phyloP scores from a whole-genome alignment of 2,888 invertebrate species.

The Leptogaster cylindrica region DNA sequence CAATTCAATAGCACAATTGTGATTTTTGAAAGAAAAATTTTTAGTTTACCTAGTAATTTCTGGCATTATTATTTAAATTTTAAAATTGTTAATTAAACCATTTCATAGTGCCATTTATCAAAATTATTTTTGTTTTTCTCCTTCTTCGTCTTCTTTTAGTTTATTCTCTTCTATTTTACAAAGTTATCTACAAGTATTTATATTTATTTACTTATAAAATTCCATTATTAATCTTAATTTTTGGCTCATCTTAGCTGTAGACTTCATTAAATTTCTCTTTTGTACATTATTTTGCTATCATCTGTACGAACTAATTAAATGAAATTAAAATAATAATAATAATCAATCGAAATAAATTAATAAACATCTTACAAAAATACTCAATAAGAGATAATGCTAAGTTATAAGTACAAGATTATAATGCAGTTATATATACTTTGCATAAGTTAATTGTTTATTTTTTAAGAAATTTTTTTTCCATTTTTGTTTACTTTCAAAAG shows the following conservation, averaged over 20 bases:
- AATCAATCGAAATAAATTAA: slow-evolving; percentile 6
- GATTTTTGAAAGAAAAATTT: too few species aligned
- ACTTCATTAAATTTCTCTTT: slow-evolving; percentile 38
- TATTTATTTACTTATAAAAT: slow-evolving; percentile 41
- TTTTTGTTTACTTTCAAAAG: slow-evolving; percentile 27
- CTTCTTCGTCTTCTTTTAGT: slow-evolving; percentile 28
- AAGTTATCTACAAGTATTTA: slow-evolving; percentile 27
- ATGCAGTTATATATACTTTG: slow-evolving; percentile 29
- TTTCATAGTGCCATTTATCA: slow-evolving; percentile 14
- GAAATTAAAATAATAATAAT: slow-evolving; percentile 11
- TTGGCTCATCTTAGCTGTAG: slow-evolving; percentile 48
- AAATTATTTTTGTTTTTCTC: slow-evolving; percentile 9
- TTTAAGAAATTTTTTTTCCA: slow-evolving; percentile 17
- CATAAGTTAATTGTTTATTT: slow-evolving; percentile 10
- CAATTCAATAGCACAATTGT: slow-evolving; percentile 28
- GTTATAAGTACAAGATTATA: slow-evolving; percentile 19
- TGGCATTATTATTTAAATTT: neutral
- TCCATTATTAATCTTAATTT: slow-evolving; percentile 43
- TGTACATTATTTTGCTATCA: slow-evolving; percentile 45
- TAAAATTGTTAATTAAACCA: neutral
- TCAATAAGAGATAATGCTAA: slow-evolving; percentile 19
- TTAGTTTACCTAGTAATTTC: neutral
- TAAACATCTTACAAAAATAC: slow-evolving; percentile 6
- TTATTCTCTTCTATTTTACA: slow-evolving; percentile 18
- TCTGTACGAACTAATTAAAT: slow-evolving; percentile 9